A percentile compares a stretch with the other conserved stretches of the same genome.
These are phyloP conservation scores for Eristalis pertinax DNA, from an alignment of 2,888 invertebrate genomes.

Conservation along the genomic window DNA sequence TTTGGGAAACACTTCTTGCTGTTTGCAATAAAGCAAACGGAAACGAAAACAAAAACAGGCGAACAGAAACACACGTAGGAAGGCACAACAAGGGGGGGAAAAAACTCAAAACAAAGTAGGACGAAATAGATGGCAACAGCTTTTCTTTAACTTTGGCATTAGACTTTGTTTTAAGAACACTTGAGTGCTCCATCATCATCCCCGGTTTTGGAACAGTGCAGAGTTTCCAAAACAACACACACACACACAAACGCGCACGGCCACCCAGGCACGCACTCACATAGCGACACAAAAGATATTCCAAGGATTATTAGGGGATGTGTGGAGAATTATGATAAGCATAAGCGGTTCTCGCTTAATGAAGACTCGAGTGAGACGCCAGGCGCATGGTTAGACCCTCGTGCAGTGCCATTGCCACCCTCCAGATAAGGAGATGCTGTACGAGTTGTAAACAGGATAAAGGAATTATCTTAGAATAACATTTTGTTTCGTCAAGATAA, in stretches of 20 bases:
- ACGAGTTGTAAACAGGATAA: constrained; percentile 48
- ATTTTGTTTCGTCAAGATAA: constrained; percentile 52
- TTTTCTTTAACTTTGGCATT: constrained; percentile 52
- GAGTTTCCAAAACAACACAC: background rate
- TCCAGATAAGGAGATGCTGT: constrained; percentile 36
- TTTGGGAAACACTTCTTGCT: constrained; percentile 31
- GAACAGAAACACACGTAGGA: background rate
- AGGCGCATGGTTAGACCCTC: background rate
- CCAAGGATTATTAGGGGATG: constrained; percentile 51
- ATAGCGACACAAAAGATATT: constrained; percentile 5
- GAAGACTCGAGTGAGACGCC: constrained; percentile 18
- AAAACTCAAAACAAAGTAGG: background rate
- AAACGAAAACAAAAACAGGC: constrained; percentile 19
- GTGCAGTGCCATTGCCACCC: background rate
- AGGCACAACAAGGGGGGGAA: background rate
- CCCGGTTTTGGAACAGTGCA: background rate
- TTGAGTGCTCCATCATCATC: constrained; percentile 32
- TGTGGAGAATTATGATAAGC: constrained; percentile 65
- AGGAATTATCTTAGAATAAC: constrained; percentile 57
- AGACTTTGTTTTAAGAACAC: constrained; percentile 55
- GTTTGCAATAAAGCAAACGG: constrained; percentile 15
- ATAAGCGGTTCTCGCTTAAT: constrained; percentile 50
- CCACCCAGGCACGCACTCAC: background rate
- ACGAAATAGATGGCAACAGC: constrained; percentile 20
- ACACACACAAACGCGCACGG: constrained; percentile 12